phyloP scores from a whole-genome alignment of 2,888 invertebrate genomes.

The Melikaiella ostensackeni region DNA sequence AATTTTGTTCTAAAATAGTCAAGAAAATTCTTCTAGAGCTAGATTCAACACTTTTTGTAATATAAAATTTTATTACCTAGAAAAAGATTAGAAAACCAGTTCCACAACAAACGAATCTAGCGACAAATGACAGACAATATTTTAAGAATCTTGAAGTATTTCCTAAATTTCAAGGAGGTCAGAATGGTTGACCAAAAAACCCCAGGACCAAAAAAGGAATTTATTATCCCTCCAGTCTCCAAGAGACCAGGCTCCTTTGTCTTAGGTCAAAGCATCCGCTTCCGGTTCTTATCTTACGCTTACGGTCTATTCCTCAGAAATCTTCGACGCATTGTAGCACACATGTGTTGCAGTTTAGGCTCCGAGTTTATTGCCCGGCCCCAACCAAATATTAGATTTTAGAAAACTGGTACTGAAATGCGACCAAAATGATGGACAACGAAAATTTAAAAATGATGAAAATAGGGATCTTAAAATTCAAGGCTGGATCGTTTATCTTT shows the following conservation, averaged over 20 bases:
- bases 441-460: not conserved
- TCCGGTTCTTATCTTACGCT: slow-evolving; percentile 69
- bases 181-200: not conserved
- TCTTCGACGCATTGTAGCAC: slow-evolving; percentile 1
- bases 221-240: not conserved
- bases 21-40: too few relatives aligned
- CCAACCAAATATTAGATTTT: slow-evolving; percentile 12
- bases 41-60: too few relatives aligned
- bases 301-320: slow-evolving; percentile 37
- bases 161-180: not conserved
- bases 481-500: not conserved
- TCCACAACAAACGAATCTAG: too few relatives aligned
- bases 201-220: not conserved
- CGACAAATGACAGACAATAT: too few relatives aligned
- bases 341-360: slow-evolving; percentile 12
- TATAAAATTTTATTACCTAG: too few relatives aligned
- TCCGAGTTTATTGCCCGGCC: slow-evolving; percentile 9
- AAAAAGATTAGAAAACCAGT: too few relatives aligned
- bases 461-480: not conserved
- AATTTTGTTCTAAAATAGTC: too few relatives aligned
- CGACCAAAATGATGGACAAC: not conserved
- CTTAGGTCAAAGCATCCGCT: slow-evolving; percentile 67
- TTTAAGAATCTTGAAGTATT: too few relatives aligned
- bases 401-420: not conserved
- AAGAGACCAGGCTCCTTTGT: slow-evolving; percentile 57